Percentiles rank a stretch among this genome's conserved stretches.
phyloP scores from a whole-genome alignment of 53 echinoderm and acorn worm species.

The Holothuria leucospilota region DNA sequence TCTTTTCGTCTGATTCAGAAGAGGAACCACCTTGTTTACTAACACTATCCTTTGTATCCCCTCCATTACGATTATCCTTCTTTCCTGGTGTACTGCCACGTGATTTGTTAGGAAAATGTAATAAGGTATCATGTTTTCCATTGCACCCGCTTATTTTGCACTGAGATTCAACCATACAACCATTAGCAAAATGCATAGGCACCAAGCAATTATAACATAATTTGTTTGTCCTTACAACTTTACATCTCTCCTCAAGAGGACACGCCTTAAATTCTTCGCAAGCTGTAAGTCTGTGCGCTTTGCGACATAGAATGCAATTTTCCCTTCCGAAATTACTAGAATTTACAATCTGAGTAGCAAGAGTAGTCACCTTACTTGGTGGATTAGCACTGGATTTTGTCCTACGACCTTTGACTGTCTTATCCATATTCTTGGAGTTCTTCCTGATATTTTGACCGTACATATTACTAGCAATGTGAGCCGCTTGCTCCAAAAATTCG shows the following conservation, averaged over 20 bases:
- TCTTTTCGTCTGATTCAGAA: no score
- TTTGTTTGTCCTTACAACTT: background rate
- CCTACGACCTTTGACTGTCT: no score
- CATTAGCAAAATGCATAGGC: constrained; percentile 25
- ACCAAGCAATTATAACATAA: constrained; percentile 42
- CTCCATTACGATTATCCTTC: no score
- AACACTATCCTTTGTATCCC: no score
- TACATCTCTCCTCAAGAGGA: background rate
- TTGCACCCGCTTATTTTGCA: constrained; percentile 27
- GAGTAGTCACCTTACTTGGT: no score
- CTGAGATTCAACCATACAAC: background rate
- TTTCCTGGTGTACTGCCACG: no score
- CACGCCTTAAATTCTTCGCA: constrained; percentile 8
- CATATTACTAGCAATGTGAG: constrained; percentile 50
- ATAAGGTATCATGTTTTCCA: constrained; percentile 14
- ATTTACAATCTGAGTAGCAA: no score
- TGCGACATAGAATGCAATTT: no score
- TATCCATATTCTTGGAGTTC: no score
- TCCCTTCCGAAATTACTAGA: no score
- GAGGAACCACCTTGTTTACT: no score
- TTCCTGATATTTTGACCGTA: constrained; percentile 44
- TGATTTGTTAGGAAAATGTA: constrained; percentile 9
- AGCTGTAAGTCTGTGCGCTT: background rate
- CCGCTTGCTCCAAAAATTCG: constrained; percentile 41
- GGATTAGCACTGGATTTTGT: no score